Evolutionary conservation across 2,888 invertebrate species (phyloP), one percentile per base, ranked within the genome.

Genomic region (Seladonia tumulorum): DNA sequence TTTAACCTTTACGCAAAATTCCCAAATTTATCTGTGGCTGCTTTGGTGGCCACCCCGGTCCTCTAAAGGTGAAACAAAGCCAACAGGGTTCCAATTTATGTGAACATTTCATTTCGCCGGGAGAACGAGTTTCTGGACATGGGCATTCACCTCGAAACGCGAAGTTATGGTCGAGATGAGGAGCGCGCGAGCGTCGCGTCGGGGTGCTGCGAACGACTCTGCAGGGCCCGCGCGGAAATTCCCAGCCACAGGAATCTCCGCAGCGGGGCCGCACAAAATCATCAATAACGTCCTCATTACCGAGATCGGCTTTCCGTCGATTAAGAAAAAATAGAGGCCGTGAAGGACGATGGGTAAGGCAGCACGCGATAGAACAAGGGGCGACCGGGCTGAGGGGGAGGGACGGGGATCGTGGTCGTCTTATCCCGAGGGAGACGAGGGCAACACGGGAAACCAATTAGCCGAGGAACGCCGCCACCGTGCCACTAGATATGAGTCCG

Each of bases 391-490:
- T n/a, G 68, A 76, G 76, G 45, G 74, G 80, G 83, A 79, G 87
- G 57, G n/a, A 1, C 85, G 79, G 53, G 63, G 29, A 47, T 76
- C 71, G 81, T 84, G 81, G 87, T 76, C 89, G 87, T 72, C 93
- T 94, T 94, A 94, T 94, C 94, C 94, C 93, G 86, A 87, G 94
- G 93, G 93, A 94, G 94, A 87, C 90, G 89, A 91, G 83, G 73
- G 90, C 91, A 93, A 95, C 95, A 95, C 92, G 94, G 94, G 94
- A 95, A 95, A 95, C 94, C 95, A 95, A 95, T 95, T 95, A 95
- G 94, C 93, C 90, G 90, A 91, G 89, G 92, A 93, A 92, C 91
- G 92, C 90, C 90, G 90, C 92, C 92, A 92, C 91, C 91, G 92
- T 90, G 89, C 91, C 89, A 91, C 88, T 90, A 92, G 92, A 92